These are phyloP conservation scores for Puntigrus tetrazona DNA, from an alignment of 2,113 vertebrate genomes.

Conservation along the genomic window DNA sequence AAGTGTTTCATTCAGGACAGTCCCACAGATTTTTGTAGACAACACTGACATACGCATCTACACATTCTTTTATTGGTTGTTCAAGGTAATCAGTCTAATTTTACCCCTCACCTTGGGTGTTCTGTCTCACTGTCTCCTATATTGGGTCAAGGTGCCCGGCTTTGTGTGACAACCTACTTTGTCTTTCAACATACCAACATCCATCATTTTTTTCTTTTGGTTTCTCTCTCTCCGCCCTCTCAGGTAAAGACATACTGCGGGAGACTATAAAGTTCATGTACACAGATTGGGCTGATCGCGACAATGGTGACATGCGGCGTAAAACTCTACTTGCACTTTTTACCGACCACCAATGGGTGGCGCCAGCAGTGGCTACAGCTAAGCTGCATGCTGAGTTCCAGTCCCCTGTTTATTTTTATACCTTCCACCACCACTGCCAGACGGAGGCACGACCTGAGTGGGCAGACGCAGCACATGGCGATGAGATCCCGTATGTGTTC, in stretches of 20 bases:
- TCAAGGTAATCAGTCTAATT: conserved; percentile 12
- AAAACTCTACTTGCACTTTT: conserved; percentile 93
- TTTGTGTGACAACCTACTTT: conserved; percentile 21
- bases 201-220: neutral
- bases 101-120: conserved; percentile 16
- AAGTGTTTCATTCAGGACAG: neutral
- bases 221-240: conserved; percentile 29
- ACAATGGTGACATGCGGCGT: conserved; percentile 92
- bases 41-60: neutral
- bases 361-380: conserved; percentile 91
- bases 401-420: conserved; percentile 94
- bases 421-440: conserved; percentile 98
- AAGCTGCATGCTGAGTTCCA: conserved; percentile 96
- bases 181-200: conserved; percentile 5
- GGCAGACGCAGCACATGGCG: conserved; percentile 92
- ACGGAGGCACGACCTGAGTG: conserved; percentile 91
- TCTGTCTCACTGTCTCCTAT: conserved; percentile 12
- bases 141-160: conserved; percentile 19
- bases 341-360: conserved; percentile 97
- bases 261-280: conserved; percentile 99
- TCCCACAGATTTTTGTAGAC: neutral
- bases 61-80: neutral
- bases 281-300: conserved; percentile 95
- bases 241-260: conserved; percentile 87
- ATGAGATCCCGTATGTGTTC: conserved; percentile 94